Evolutionary conservation across 2,888 invertebrate species (phyloP), one percentile per base, ranked within the genome.

Genomic region (Ashinkailepas kermadecensis): DNA sequence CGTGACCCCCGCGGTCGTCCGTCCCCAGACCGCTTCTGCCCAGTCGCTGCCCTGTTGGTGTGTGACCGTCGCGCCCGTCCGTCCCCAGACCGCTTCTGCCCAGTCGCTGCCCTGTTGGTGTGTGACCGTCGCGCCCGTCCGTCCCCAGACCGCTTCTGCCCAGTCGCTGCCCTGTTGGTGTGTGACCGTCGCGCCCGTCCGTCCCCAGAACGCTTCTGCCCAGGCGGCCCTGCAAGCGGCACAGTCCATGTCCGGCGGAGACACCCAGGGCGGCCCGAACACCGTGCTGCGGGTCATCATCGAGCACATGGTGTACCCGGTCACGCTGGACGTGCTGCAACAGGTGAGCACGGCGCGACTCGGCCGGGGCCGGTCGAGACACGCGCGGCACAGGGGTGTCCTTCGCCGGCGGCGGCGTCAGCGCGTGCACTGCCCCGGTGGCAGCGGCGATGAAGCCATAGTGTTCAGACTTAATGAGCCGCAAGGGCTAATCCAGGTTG

Each of bases 301-400:
- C 86, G 99, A 99, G 89, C 97, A 99, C 89, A 95, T 99, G 93
- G 91, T 99, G 86, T 99, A 99, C 89, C 98, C 98, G 81, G 97
- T 99, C 86, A 96, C 97, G 82, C 92, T 99, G 87, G 99, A 99
- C 88, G 95, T 98, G 84, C 92, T 99, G 85, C 95, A 97, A 88
- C 92, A 92, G 91, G 93, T 94, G 87, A 88, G 89, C 86, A n/a
- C 39, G 39, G 39, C 39, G 39, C 39, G 39, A 39, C 39, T 4
- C 39, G 39, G 39, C 39, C 39, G 39, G 2, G 39, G 4, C 39
- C 4, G 39, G 39, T 39, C 39, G 2, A 39, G 25, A 9, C 9
- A 15, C 3, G 15, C 23, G 15, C 12, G 23, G 15, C 21, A 15
- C 39, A 0, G 15, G n/a, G 23, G 74, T 39, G 21, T 54, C 80